Evolutionary conservation across 2,113 vertebrate genomes (phyloP).

Genomic region (Macquaria ambigua): DNA sequence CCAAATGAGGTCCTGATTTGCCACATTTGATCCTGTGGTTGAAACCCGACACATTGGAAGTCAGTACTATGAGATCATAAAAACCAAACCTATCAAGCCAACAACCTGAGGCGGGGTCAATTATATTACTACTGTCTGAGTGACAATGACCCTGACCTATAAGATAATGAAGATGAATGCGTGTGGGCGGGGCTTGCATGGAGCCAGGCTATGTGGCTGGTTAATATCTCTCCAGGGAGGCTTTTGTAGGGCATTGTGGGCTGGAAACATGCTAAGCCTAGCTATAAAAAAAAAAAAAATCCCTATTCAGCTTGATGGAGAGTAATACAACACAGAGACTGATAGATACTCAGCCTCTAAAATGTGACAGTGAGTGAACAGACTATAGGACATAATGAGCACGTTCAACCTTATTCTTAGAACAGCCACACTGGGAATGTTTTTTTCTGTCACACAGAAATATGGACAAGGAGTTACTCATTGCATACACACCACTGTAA

Average conservation of each 20-base stretch:
- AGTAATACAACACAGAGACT: constrained; percentile 12
- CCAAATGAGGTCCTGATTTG: neutral
- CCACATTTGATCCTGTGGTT: neutral
- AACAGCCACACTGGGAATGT: neutral
- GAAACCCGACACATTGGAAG: constrained; percentile 29
- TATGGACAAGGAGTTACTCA: neutral
- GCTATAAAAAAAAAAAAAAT: constrained; percentile 26
- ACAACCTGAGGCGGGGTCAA: constrained; percentile 43
- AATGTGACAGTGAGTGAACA: neutral
- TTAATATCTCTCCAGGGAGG: constrained; percentile 59
- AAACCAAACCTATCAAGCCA: constrained; percentile 45
- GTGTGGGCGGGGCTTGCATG: constrained; percentile 41
- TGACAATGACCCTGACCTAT: constrained; percentile 66
- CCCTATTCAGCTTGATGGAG: constrained; percentile 2
- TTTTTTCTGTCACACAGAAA: neutral
- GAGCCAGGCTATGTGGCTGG: neutral
- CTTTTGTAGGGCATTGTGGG: constrained; percentile 26
- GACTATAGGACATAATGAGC: constrained; percentile 20
- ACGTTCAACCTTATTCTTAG: constrained; percentile 10
- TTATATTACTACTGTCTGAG: constrained; percentile 47
- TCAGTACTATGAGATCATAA: constrained; percentile 38
- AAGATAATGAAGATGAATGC: constrained; percentile 65
- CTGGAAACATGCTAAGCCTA: constrained; percentile 30
- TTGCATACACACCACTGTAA: neutral
- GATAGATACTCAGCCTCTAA: constrained; percentile 6